Conservation (phyloP, 2,113 vertebrate genomes). For the Etia nguti region DNA sequence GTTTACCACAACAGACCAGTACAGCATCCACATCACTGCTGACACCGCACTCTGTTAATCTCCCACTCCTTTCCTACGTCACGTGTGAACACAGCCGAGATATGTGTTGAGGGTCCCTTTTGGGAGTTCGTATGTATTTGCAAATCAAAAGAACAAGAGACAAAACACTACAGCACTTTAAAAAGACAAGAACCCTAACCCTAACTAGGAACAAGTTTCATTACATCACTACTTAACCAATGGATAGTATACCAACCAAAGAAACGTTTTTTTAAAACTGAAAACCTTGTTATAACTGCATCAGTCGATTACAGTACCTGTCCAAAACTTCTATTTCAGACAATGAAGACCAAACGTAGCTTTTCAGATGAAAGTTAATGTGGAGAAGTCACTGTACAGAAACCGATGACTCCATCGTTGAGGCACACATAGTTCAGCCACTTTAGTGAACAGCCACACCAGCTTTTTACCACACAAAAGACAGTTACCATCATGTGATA, state of each 20-base stretch:
- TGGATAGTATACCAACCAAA: neutral
- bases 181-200: neutral
- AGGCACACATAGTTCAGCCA: neutral
- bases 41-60: neutral
- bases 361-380: neutral
- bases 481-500: conserved; percentile 96
- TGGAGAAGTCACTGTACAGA: neutral
- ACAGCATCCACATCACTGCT: neutral
- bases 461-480: neutral
- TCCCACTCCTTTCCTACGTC: neutral
- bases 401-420: neutral
- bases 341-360: neutral
- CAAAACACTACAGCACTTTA: neutral
- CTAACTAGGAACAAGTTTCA: neutral
- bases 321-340: neutral
- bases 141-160: neutral
- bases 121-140: neutral
- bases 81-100: neutral
- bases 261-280: neutral
- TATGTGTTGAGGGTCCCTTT: neutral
- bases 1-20: neutral
- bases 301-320: neutral
- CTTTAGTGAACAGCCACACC: neutral
- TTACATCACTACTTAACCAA: neutral
- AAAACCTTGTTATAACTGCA: neutral